A percentile compares a stretch with the other conserved stretches of the same genome.
Evolutionary conservation across 2,797 vertebrate genomes (phyloP).

Genomic region (Huso huso): DNA sequence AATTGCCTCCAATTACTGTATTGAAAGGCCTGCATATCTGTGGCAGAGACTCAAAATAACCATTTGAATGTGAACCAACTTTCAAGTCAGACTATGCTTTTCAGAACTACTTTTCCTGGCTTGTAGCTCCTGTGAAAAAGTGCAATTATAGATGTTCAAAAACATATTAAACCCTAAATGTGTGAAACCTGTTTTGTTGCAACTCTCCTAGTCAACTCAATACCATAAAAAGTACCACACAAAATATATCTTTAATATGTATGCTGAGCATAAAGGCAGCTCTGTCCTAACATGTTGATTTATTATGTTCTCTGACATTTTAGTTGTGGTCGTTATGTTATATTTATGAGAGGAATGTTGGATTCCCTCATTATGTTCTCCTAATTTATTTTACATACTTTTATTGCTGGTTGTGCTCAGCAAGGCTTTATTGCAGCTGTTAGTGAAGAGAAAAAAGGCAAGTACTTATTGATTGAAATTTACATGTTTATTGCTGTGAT

Average conservation of each 20-base stretch:
- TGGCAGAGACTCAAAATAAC: constrained; percentile 51
- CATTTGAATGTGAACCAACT: constrained; percentile 53
- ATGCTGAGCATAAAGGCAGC: constrained; percentile 78
- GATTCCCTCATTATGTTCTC: constrained; percentile 95
- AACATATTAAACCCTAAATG: constrained; percentile 61
- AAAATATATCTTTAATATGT: constrained; percentile 78
- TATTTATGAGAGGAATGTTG: constrained; percentile 94
- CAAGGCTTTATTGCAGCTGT: constrained; percentile 92
- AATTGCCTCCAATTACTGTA: too few relatives aligned
- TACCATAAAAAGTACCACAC: constrained; percentile 29
- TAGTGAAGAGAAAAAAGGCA: constrained; percentile 61
- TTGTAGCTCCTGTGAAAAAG: constrained; percentile 54
- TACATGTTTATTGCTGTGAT: constrained; percentile 84
- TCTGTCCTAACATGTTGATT: constrained; percentile 92
- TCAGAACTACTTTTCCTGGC: constrained; percentile 42
- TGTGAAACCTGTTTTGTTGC: constrained; percentile 51
- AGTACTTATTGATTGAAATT: constrained; percentile 85
- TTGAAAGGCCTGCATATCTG: neutral
- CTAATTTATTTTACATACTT: constrained; percentile 99
- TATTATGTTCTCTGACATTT: constrained; percentile 96
- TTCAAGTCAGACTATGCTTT: constrained; percentile 18
- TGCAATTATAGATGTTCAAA: constrained; percentile 61
- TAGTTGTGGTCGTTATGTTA: constrained; percentile 98
- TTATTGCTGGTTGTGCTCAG: constrained; percentile 77
- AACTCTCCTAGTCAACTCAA: constrained; percentile 27